These are phyloP conservation scores for Drosophila cognata DNA, from an alignment of 2,888 invertebrate species.

Conservation along the genomic window DNA sequence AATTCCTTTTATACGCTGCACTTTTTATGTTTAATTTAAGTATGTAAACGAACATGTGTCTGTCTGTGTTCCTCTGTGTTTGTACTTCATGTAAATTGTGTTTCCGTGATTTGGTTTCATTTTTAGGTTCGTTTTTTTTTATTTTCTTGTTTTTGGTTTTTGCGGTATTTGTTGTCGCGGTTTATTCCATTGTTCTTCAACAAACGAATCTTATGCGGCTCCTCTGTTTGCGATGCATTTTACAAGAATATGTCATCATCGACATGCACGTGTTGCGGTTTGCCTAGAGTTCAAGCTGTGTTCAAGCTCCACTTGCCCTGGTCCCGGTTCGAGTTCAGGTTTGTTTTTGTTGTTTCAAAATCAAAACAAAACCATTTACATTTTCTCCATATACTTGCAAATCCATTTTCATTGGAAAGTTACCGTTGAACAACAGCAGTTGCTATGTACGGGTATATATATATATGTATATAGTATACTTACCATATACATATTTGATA, in stretches of 20 bases:
- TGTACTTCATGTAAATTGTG: slow-evolving; percentile 46
- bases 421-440: slow-evolving; percentile 30
- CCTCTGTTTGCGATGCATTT: slow-evolving; percentile 64
- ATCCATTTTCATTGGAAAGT: slow-evolving; percentile 33
- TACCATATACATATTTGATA: slow-evolving; percentile 26
- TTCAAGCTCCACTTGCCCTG: not conserved
- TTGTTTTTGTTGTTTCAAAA: not conserved
- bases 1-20: slow-evolving; percentile 71
- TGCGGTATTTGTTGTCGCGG: slow-evolving; percentile 74
- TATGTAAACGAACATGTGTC: slow-evolving; percentile 54
- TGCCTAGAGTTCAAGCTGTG: slow-evolving; percentile 29
- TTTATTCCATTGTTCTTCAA: slow-evolving; percentile 63
- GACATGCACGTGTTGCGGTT: slow-evolving; percentile 51
- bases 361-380: slow-evolving; percentile 1
- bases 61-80: slow-evolving; percentile 17
- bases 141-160: slow-evolving; percentile 42
- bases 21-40: slow-evolving; percentile 71
- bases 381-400: not conserved
- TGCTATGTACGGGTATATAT: slow-evolving; percentile 5
- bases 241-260: slow-evolving; percentile 57
- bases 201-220: slow-evolving; percentile 53
- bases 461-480: not conserved
- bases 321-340: not conserved
- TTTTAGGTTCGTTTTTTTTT: slow-evolving; percentile 15
- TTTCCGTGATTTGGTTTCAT: slow-evolving; percentile 55